Evolutionary conservation across 2,113 vertebrate species (phyloP).

Genomic region (Holacanthus passer): DNA sequence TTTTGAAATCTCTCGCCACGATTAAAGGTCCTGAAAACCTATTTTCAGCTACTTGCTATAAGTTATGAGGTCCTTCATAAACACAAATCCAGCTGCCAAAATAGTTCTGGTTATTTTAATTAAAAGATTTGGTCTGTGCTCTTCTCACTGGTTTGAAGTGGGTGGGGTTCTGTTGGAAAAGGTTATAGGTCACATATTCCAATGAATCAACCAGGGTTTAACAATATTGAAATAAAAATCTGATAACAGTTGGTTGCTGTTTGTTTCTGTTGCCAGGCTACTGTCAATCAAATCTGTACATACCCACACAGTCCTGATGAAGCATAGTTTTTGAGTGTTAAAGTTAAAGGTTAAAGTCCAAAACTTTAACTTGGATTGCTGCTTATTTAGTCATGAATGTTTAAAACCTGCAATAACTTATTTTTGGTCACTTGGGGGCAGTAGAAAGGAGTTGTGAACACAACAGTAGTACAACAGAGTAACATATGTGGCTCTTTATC

Average conservation of each 20-base stretch:
- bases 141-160: not conserved
- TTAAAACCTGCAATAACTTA: not conserved
- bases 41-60: not conserved
- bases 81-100: not conserved
- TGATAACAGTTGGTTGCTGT: not conserved
- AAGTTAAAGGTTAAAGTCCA: not conserved
- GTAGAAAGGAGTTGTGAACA: not conserved
- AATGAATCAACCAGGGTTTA: not conserved
- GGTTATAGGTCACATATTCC: not conserved
- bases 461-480: too few relatives aligned
- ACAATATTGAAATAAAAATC: not conserved
- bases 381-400: not conserved
- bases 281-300: not conserved
- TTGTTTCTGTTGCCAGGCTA: not conserved
- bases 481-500: not conserved
- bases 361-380: not conserved
- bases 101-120: not conserved
- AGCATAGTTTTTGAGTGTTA: not conserved
- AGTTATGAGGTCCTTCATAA: not conserved
- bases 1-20: not conserved
- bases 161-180: not conserved
- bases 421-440: not conserved
- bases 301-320: not conserved
- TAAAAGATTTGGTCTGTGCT: not conserved
- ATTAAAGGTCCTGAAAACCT: not conserved